Conservation (phyloP, 2,888 invertebrate species). For the Drosophila affinis region DNA sequence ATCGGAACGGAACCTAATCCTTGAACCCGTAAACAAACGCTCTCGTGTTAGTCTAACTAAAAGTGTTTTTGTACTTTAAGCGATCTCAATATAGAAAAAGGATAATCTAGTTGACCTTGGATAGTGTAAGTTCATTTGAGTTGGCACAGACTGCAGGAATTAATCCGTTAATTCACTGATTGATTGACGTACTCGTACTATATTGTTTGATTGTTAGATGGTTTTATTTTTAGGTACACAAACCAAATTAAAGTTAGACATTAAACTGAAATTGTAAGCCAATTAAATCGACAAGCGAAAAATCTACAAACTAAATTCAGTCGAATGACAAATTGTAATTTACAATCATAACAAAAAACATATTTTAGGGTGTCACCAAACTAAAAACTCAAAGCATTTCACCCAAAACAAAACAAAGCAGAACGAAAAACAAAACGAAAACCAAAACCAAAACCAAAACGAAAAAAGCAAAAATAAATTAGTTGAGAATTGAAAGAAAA, state of each 20-base stretch:
- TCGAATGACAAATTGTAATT: constrained; percentile 58
- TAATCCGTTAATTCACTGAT: constrained; percentile 47
- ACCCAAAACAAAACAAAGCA: constrained; percentile 41
- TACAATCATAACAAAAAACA: constrained; percentile 42
- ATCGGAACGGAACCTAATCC: constrained; percentile 32
- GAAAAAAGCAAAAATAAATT: constrained; percentile 66
- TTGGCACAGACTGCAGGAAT: constrained; percentile 74
- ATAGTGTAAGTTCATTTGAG: constrained; percentile 67
- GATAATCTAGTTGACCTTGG: constrained; percentile 51
- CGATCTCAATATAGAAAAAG: constrained; percentile 63
- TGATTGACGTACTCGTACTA: constrained; percentile 24
- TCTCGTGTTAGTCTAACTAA: constrained; percentile 79
- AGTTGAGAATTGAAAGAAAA: constrained; percentile 76
- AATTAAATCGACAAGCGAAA: constrained; percentile 20
- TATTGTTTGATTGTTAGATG: constrained; percentile 68
- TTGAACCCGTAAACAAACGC: constrained; percentile 41
- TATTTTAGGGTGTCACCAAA: constrained; percentile 74
- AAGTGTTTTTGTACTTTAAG: constrained; percentile 77
- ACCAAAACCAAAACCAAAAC: constrained; percentile 30
- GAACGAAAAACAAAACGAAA: constrained; percentile 59
- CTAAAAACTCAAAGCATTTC: constrained; percentile 58
- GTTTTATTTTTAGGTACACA: constrained; percentile 57
- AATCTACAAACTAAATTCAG: constrained; percentile 21
- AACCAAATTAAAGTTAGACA: constrained; percentile 46
- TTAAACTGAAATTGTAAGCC: constrained; percentile 26